phyloP scores from a whole-genome alignment of 30 jellyfish, hydroid and myxozoan genomes.

The Clytia hemisphaerica region DNA sequence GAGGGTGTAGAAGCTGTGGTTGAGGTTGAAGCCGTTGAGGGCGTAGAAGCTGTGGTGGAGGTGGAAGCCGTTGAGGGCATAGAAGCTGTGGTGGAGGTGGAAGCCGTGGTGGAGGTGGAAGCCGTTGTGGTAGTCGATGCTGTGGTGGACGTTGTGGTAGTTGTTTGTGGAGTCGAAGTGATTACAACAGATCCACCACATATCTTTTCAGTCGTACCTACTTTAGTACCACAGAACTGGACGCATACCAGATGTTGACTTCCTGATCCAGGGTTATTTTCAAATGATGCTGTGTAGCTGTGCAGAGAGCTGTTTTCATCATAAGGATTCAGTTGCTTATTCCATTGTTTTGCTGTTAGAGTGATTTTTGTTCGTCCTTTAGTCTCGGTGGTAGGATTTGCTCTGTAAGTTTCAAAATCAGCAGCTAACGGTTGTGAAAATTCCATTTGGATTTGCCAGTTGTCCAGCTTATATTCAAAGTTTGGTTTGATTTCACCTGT shows the following conservation, averaged over 20 bases:
- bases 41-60: background rate
- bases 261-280: background rate
- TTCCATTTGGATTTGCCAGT: background rate
- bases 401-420: background rate
- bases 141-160: background rate
- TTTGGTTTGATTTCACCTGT: background rate
- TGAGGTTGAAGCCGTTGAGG: background rate
- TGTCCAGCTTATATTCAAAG: background rate
- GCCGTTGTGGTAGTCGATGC: slow-evolving; percentile 1
- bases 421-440: slow-evolving; percentile 1
- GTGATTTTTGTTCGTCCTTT: background rate
- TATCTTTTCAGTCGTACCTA: background rate
- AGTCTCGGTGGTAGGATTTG: background rate
- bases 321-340: too few species aligned
- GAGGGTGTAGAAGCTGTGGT: slow-evolving; percentile 3
- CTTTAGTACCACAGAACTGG: background rate
- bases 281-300: background rate
- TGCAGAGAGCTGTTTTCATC: background rate
- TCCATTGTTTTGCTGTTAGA: background rate
- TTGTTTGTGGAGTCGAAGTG: background rate
- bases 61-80: slow-evolving; percentile 3
- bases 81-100: slow-evolving; percentile 25
- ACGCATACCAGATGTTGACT: background rate
- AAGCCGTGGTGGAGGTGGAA: slow-evolving; percentile 11
- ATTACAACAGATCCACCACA: background rate